Evolutionary conservation across 2,888 invertebrate genomes (phyloP).

Genomic region (Yponomeuta cagnagella): DNA sequence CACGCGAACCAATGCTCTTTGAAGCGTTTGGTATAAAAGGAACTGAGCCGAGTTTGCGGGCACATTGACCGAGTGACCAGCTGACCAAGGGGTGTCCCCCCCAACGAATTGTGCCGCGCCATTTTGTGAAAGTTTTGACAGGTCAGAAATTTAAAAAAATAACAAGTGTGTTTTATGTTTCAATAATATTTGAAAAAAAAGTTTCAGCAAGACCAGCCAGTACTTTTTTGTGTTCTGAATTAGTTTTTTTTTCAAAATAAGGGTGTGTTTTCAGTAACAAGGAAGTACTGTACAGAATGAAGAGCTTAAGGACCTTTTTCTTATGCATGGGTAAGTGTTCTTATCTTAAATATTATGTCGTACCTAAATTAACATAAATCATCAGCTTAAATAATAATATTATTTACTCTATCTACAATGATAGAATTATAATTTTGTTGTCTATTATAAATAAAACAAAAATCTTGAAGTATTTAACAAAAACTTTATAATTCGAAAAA

Average conservation of each 20-base stretch:
- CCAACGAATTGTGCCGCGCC: background rate
- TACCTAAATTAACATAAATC: background rate
- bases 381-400: background rate
- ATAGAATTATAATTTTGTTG: background rate
- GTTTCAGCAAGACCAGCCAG: slow-evolving; percentile 12
- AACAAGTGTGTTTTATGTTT: slow-evolving; percentile 12
- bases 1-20: background rate
- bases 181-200: slow-evolving; percentile 9
- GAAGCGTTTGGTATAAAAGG: slow-evolving; percentile 59
- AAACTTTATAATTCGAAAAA: too few species aligned
- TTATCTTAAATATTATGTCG: background rate
- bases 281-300: slow-evolving; percentile 38
- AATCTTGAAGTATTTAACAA: background rate
- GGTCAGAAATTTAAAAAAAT: slow-evolving; percentile 1
- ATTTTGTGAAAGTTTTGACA: slow-evolving; percentile 10
- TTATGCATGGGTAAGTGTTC: slow-evolving; percentile 61
- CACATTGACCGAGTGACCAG: slow-evolving; percentile 60
- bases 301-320: slow-evolving; percentile 48
- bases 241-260: background rate
- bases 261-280: slow-evolving; percentile 13
- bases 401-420: too few species aligned
- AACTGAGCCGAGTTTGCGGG: slow-evolving; percentile 36
- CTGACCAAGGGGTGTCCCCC: slow-evolving; percentile 50
- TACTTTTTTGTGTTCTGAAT: slow-evolving; percentile 10
- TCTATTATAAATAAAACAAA: background rate